A percentile compares a stretch with the other conserved stretches of the same genome.
phyloP scores from a whole-genome alignment of 2,888 invertebrate genomes.

The Coronaproctus castanopsis region DNA sequence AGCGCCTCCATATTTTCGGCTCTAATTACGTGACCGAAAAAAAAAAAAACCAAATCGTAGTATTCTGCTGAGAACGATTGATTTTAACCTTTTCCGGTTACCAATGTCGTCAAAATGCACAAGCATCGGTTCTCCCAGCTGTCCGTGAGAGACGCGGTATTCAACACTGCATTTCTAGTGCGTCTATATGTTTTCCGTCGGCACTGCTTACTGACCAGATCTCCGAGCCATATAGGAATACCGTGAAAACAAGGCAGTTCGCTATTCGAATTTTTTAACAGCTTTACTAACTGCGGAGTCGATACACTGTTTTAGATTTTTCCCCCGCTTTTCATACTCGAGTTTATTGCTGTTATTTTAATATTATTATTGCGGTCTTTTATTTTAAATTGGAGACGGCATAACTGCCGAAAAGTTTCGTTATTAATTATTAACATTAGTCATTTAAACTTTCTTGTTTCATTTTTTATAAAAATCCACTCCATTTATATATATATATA shows the following conservation, averaged over 20 bases:
- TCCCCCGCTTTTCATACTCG: too few species aligned
- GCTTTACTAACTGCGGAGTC: not conserved
- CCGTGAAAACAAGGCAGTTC: not conserved
- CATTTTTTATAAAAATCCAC: too few species aligned
- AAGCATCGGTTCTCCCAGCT: not conserved
- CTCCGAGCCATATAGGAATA: not conserved
- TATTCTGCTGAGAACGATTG: not conserved
- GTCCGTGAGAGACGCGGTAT: not conserved
- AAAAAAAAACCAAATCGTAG: too few species aligned
- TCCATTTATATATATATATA: too few species aligned
- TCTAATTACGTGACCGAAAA: not conserved
- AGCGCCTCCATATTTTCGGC: not conserved
- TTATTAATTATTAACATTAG: too few species aligned
- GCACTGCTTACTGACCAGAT: not conserved
- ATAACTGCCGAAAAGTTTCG: too few species aligned
- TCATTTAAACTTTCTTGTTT: too few species aligned
- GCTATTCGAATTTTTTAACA: not conserved
- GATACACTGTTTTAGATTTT: too few species aligned
- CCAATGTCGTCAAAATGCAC: not conserved
- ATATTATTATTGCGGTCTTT: too few species aligned
- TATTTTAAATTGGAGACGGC: too few species aligned
- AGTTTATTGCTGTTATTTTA: too few species aligned
- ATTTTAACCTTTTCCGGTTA: not conserved
- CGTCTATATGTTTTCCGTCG: not conserved
- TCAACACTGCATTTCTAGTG: not conserved